A percentile compares a stretch with the other conserved stretches of the same genome.
Conservation (phyloP, 2,888 invertebrate species). For the Drosophila setosimentum region DNA sequence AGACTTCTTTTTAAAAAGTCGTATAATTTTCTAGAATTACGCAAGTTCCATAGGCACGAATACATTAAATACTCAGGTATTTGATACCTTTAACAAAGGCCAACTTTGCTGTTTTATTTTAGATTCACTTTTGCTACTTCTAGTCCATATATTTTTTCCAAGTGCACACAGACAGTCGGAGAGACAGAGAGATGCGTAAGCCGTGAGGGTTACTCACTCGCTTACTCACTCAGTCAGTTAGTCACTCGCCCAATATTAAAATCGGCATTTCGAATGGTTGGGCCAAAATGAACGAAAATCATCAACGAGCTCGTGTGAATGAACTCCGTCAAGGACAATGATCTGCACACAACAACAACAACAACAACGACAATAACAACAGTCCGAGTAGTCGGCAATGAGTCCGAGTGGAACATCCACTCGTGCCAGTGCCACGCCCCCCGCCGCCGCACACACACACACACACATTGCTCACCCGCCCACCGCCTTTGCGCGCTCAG, state of each 20-base stretch:
- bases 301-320: constrained; percentile 77
- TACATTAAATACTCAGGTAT: not conserved
- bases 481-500: not conserved
- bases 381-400: constrained; percentile 6
- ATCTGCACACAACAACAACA: constrained; percentile 63
- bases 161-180: constrained; percentile 29
- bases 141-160: not conserved
- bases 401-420: constrained; percentile 26
- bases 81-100: not conserved
- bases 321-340: constrained; percentile 83
- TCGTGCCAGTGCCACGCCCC: constrained; percentile 56
- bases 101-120: not conserved
- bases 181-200: constrained; percentile 8
- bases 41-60: not conserved
- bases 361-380: constrained; percentile 4
- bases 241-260: constrained; percentile 62
- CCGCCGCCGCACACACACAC: constrained; percentile 13
- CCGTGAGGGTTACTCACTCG: constrained; percentile 41
- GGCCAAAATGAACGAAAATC: constrained; percentile 54
- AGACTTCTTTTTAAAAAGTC: not conserved
- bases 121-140: not conserved
- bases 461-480: not conserved
- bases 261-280: constrained; percentile 70
- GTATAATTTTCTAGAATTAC: not conserved
- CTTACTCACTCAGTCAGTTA: constrained; percentile 20